These are phyloP conservation scores for Megaustenia siamemsis DNA, from an alignment of 2,888 invertebrate genomes.

Conservation along the genomic window DNA sequence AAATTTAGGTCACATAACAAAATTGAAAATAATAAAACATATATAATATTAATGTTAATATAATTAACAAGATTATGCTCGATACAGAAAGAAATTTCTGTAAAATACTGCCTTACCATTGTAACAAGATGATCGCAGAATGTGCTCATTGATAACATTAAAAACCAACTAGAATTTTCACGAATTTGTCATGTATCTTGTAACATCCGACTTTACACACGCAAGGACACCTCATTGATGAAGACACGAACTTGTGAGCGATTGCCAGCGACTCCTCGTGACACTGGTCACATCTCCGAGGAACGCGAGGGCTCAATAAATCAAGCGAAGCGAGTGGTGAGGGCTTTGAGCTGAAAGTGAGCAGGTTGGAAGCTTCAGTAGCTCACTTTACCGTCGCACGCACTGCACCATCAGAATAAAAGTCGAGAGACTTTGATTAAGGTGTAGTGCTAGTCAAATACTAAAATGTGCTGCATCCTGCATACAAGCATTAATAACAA, in stretches of 20 bases:
- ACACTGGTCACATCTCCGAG: conserved; percentile 31
- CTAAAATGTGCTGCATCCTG: too few species aligned
- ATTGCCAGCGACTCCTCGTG: not conserved
- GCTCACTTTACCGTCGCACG: not conserved
- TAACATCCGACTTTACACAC: conserved; percentile 14
- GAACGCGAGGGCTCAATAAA: conserved; percentile 28
- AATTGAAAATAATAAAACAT: too few species aligned
- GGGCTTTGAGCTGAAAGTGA: conserved; percentile 9
- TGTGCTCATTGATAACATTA: not conserved
- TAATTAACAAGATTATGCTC: too few species aligned
- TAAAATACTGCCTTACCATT: not conserved
- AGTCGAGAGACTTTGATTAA: not conserved
- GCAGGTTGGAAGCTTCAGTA: conserved; percentile 12
- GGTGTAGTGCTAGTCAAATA: too few species aligned
- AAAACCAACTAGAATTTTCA: not conserved
- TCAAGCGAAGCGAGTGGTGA: conserved; percentile 1
- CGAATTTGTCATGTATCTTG: not conserved
- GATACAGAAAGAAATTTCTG: too few species aligned
- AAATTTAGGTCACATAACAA: too few species aligned
- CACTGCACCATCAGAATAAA: not conserved
- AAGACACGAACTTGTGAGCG: not conserved
- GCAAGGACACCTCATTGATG: conserved; percentile 1
- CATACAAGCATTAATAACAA: too few species aligned
- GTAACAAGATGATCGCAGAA: not conserved
- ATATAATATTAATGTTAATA: too few species aligned